Percentiles rank a stretch among this genome's conserved stretches.
phyloP scores from a whole-genome alignment of 2,888 invertebrate species.

The Noctua fimbriata region DNA sequence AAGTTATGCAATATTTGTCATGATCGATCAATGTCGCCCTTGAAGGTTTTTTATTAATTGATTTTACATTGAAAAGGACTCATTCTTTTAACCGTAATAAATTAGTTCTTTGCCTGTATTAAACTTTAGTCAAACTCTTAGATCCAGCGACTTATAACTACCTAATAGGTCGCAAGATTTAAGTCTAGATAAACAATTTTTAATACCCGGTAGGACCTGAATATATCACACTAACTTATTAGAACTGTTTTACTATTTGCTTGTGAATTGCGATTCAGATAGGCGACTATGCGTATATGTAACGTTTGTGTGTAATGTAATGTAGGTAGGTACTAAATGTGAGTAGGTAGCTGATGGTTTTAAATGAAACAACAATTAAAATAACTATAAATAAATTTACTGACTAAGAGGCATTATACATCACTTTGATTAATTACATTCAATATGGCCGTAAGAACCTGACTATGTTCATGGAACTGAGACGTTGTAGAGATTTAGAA shows the following conservation, averaged over 20 bases:
- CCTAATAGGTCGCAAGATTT: not conserved
- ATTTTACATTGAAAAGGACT: not conserved
- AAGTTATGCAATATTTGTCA: not conserved
- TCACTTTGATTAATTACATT: constrained; percentile 53
- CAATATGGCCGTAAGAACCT: constrained; percentile 66
- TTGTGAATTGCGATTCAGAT: not conserved
- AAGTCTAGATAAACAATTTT: not conserved
- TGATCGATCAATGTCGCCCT: not conserved
- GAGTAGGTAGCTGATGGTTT: not conserved
- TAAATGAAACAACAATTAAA: constrained; percentile 51
- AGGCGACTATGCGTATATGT: not conserved
- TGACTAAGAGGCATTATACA: constrained; percentile 62
- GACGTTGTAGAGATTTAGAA: constrained; percentile 66
- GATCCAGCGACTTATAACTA: too few species aligned
- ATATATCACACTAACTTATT: not conserved
- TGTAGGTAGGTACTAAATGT: not conserved
- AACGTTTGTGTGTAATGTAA: not conserved
- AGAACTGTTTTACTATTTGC: not conserved
- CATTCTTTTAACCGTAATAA: not conserved
- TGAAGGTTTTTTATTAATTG: not conserved
- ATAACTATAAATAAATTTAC: constrained; percentile 64
- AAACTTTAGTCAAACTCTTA: too few species aligned
- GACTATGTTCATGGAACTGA: constrained; percentile 58
- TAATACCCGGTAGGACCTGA: not conserved
- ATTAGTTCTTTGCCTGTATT: not conserved